Evolutionary conservation across 1,140 invertebrate genomes (phyloP), one percentile per base, ranked within the genome.

Genomic region (Pseudomyrmex concolor): DNA sequence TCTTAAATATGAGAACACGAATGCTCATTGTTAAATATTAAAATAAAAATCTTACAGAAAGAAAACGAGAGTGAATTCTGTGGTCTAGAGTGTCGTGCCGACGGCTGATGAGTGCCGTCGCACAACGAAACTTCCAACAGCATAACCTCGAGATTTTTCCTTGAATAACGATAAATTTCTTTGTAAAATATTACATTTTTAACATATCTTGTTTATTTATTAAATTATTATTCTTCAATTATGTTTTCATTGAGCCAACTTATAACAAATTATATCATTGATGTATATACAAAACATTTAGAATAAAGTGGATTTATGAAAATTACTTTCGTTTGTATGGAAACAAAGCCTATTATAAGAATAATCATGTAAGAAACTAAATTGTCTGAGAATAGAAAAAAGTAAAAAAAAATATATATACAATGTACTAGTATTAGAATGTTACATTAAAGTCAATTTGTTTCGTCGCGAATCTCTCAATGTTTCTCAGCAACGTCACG

Each of bases 41-140:
- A 48, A n/a, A n/a, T n/a, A n/a, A n/a, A n/a, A 48, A 17, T 4
- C 34, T 59, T 13, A 60, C 0, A 48, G 63, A 55, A 51, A 45
- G 25, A 67, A 12, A 48, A 17, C 15, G 4, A 22, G 19, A 54
- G 19, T 9, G 22, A 45, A 43, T 12, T 34, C 34, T 34, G 34
- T 7, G 34, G 34, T 34, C 5, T 34, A 34, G 63, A 57, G 12
- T 63, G 55, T 10, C 62, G 50, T 86, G 85, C 90, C 90, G 90
- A 88, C 90, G 90, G 90, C 86, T 88, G 74, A 84, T 89, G 84
- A 66, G 54, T 83, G 67, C 90, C 90, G 90, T 91, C 90, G 90
- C 90, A 78, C 7, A 48, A 60, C 66, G 17, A 77, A 76, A 54
- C 13, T 55, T 71, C 51, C 55, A 25, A 48, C 54, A 2, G 0